These are phyloP conservation scores for Chymomyza costata DNA, from an alignment of 1,140 invertebrate genomes.

Conservation along the genomic window DNA sequence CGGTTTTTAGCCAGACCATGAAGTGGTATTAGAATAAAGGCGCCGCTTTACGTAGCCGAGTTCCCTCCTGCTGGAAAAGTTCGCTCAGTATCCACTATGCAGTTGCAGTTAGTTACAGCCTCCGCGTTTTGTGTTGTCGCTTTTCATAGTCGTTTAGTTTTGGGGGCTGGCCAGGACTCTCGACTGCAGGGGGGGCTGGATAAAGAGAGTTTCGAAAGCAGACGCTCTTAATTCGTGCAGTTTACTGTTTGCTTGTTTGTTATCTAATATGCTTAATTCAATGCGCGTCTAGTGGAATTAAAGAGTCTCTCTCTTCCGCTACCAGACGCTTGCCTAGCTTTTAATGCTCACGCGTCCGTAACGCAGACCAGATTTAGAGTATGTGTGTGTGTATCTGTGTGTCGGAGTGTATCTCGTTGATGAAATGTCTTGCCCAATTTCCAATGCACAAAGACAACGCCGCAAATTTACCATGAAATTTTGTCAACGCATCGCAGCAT, in stretches of 20 bases:
- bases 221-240: slow-evolving; percentile 39
- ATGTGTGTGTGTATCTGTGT: neutral
- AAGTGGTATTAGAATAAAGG: slow-evolving; percentile 64
- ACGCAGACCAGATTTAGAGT: slow-evolving; percentile 26
- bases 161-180: slow-evolving; percentile 16
- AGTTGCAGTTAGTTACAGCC: slow-evolving; percentile 8
- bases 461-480: slow-evolving; percentile 68
- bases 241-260: slow-evolving; percentile 42
- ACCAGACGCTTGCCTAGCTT: slow-evolving; percentile 42
- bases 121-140: slow-evolving; percentile 19
- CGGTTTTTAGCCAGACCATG: slow-evolving; percentile 33
- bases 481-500: slow-evolving; percentile 44
- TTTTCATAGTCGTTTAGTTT: slow-evolving; percentile 54
- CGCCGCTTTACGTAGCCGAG: slow-evolving; percentile 33
- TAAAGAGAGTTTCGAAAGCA: slow-evolving; percentile 28
- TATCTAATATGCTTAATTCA: slow-evolving; percentile 72
- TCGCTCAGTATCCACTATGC: neutral
- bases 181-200: neutral
- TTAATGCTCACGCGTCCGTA: slow-evolving; percentile 27
- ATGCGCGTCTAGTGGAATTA: slow-evolving; percentile 60
- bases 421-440: neutral
- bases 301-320: slow-evolving; percentile 27
- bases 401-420: neutral
- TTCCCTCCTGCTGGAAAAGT: slow-evolving; percentile 5
- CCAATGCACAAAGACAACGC: slow-evolving; percentile 2